Evolutionary conservation across 2,797 vertebrate species (phyloP).

Genomic region (Fringilla coelebs): DNA sequence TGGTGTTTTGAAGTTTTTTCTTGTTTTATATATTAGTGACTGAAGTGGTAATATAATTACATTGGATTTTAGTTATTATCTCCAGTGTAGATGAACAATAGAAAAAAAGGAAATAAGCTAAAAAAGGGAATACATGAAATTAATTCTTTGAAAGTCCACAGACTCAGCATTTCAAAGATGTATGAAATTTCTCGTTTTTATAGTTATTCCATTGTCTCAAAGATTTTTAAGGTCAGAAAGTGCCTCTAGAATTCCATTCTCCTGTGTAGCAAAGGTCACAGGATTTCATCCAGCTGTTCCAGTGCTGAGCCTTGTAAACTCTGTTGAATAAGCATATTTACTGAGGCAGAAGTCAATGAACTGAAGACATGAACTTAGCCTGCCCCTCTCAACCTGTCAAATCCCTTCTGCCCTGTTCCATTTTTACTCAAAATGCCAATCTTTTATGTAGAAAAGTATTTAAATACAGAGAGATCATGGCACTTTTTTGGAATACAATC

Average conservation of each 20-base stretch:
- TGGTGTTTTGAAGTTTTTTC: neutral
- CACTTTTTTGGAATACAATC: neutral
- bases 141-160: neutral
- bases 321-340: conserved; percentile 53
- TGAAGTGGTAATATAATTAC: neutral
- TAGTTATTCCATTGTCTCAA: neutral
- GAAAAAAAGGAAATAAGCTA: neutral
- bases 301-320: neutral
- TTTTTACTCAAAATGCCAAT: neutral
- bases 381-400: neutral
- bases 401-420: neutral
- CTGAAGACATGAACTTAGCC: neutral
- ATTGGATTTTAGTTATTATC: neutral
- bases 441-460: neutral
- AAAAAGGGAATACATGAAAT: neutral
- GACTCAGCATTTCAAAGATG: neutral
- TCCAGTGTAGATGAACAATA: neutral
- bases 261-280: conserved; percentile 6
- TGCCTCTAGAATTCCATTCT: neutral
- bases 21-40: neutral
- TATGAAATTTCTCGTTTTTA: neutral
- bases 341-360: neutral
- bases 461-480: neutral
- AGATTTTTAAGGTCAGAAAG: conserved; percentile 21
- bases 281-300: conserved; percentile 27